Conservation (phyloP, 2,113 vertebrate genomes). For the Strix aluco region DNA sequence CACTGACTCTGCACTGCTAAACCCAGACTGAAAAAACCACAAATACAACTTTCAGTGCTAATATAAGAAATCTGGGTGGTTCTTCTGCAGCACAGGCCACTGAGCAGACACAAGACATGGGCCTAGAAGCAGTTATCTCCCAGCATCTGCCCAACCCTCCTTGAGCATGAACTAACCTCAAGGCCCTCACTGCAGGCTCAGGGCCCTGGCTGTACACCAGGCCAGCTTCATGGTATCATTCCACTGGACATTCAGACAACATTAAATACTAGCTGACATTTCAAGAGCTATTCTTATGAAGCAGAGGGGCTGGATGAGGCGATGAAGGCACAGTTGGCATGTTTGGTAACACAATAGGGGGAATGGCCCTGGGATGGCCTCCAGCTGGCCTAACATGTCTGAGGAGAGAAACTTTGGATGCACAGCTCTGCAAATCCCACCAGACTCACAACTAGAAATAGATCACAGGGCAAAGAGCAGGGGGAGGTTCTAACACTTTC, state of each 20-base stretch:
- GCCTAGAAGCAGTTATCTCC: neutral
- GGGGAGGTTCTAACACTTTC: neutral
- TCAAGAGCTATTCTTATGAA: neutral
- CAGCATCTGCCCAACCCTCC: neutral
- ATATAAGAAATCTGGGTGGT: neutral
- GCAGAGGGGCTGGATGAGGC: neutral
- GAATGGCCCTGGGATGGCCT: neutral
- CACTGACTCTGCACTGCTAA: neutral
- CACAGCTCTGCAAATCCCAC: neutral
- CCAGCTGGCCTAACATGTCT: neutral
- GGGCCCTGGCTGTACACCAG: neutral
- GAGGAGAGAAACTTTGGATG: neutral
- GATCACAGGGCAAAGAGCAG: neutral
- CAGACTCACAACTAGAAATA: too few relatives aligned
- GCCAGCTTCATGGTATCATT: fast-evolving
- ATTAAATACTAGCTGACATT: neutral
- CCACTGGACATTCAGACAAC: neutral
- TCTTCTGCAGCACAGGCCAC: neutral
- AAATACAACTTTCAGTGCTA: neutral
- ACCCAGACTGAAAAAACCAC: neutral
- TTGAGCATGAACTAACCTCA: neutral
- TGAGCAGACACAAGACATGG: neutral
- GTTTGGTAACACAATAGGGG: fast-evolving
- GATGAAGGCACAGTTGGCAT: neutral
- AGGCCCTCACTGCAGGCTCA: neutral